These are phyloP conservation scores for Acipenser oxyrinchus DNA, from an alignment of 2,797 vertebrate genomes.

Conservation along the genomic window DNA sequence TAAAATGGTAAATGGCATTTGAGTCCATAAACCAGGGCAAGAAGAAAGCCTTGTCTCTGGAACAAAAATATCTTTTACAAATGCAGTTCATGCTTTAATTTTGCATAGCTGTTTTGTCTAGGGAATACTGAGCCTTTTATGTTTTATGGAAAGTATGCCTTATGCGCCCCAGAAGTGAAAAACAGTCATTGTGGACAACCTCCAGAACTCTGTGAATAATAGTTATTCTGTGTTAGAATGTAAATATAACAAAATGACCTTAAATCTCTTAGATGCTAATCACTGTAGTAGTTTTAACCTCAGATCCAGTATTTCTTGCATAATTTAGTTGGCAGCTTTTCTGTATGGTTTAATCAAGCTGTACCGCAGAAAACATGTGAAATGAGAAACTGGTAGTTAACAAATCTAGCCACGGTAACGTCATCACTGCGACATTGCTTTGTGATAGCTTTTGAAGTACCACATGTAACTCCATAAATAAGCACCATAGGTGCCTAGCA, in stretches of 20 bases:
- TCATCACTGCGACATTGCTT: no score
- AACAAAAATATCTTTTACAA: conserved; percentile 21
- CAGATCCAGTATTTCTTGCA: background rate
- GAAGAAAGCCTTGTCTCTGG: conserved; percentile 20
- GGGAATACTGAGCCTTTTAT: conserved; percentile 41
- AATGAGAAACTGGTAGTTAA: no score
- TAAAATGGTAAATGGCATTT: conserved; percentile 11
- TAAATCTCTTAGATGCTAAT: conserved; percentile 46
- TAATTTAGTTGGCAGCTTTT: background rate
- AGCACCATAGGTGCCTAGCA: no score
- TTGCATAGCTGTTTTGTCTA: conserved; percentile 26
- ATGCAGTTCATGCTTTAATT: conserved; percentile 12
- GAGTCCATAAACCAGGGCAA: conserved; percentile 16
- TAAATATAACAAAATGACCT: conserved; percentile 45
- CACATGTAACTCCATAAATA: no score
- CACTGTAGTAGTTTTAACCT: conserved; percentile 17
- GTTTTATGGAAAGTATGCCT: conserved; percentile 34
- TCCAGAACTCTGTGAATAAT: conserved; percentile 52
- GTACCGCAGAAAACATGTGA: background rate
- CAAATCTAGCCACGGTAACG: no score
- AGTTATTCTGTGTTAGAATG: conserved; percentile 47
- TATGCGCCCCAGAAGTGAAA: conserved; percentile 44
- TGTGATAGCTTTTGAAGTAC: no score
- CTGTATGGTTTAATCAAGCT: background rate
- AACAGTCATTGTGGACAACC: conserved; percentile 49